Evolutionary conservation across 2,888 invertebrate species (phyloP), one percentile per base, ranked within the genome.

Genomic region (Apodemia hepburni): DNA sequence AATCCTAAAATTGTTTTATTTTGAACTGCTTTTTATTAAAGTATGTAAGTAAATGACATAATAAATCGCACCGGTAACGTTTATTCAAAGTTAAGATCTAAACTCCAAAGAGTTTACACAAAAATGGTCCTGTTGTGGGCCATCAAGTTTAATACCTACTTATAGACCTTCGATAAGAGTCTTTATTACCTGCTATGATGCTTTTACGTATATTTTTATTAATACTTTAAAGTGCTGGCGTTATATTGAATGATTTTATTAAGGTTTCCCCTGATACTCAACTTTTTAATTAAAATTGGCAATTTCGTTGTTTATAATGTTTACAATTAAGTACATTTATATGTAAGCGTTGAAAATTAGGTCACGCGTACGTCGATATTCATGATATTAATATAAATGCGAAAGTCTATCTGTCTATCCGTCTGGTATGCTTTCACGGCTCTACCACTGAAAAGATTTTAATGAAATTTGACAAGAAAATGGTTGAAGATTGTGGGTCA

Each of bases 221-320:
- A 45, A 45, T 45, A 45, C 15, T 45, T n/a, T 45, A 6, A 45
- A 45, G 11, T 45, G n/a, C 11, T 45, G 15, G n/a, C n/a, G 42
- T n/a, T 15, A 45, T 45, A n/a, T 45, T 45, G 4, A 45, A 45
- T 45, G 42, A 15, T 15, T 15, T 45, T 45, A 45, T 45, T 45
- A n/a, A 45, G 42, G 42, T n/a, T 6, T 33, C 42, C 42, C 42
- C n/a, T 45, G n/a, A 45, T 27, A 54, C 8, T 27, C 22, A 6
- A 1, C 12, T 54, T 54, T 54, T 51, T 51, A 54, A 54, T 54
- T 54, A 54, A 54, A 54, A 54, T 18, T 54, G 27, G 15, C 54
- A 22, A 27, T 22, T 54, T 15, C 15, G 22, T 15, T 22, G 54
- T 54, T 27, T 15, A 27, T 54, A 8, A 6, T 6, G 22, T 15